These are phyloP conservation scores for Spilosoma lubricipeda DNA, from an alignment of 2,888 invertebrate genomes.

Conservation along the genomic window DNA sequence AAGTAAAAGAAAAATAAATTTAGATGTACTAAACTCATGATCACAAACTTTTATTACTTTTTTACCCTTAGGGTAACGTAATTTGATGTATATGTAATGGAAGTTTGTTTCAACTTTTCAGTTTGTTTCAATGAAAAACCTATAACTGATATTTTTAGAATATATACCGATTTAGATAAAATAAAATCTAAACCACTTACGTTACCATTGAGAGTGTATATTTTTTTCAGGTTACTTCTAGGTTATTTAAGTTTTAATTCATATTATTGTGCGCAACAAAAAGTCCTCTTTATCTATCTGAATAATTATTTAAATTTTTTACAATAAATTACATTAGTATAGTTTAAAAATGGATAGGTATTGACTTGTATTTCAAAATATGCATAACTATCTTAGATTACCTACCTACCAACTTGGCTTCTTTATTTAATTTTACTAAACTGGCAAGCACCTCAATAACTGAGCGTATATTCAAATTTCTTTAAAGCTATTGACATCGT, in stretches of 20 bases:
- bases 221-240: background rate
- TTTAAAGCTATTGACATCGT: background rate
- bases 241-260: background rate
- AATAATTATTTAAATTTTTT: no score
- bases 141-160: background rate
- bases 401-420: no score
- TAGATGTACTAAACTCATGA: background rate
- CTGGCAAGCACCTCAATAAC: background rate
- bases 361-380: no score
- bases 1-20: slow-evolving; percentile 21
- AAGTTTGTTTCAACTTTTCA: slow-evolving; percentile 1
- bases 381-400: no score
- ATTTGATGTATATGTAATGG: background rate
- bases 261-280: no score
- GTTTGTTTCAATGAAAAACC: background rate
- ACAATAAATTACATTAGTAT: no score
- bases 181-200: background rate
- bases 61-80: background rate
- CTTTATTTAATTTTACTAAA: no score
- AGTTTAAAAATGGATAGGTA: no score
- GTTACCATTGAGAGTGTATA: background rate
- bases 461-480: background rate
- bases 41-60: background rate
- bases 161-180: background rate
- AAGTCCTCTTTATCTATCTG: no score